Evolutionary conservation across 1,140 invertebrate genomes (phyloP), one percentile per base, ranked within the genome.

Genomic region (Drosophila sp.): DNA sequence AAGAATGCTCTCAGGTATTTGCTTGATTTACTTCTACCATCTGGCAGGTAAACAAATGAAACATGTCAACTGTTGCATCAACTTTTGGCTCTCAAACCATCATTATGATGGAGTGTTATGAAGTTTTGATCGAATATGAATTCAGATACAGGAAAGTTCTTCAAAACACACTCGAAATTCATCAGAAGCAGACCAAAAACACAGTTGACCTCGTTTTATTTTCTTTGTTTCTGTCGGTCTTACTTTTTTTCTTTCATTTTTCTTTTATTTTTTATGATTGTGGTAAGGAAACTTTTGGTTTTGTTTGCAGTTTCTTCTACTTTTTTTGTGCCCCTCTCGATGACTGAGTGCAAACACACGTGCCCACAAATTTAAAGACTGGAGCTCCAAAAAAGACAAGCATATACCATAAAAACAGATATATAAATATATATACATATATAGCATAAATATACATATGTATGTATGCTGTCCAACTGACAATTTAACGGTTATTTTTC

Each of bases 401-500:
- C 27, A 41, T 7, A 21, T 65, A 40, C 14, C n/a, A 21, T 21
- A 21, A 2, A 21, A 21, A 21, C 21, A 21, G 4, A 38, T 27
- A 53, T 38, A 45, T 29, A 27, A 46, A 43, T 43, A 45, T 13
- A 71, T 46, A 25, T 34, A 8, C 41, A 25, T 25, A 46, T 45
- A 29, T 38, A 7, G 5, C 14, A 48, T 27, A 69, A 8, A 63
- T 25, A 40, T 11, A 45, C 53, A 54, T 32, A 53, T 40, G 54
- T 27, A 18, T 51, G 34, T 32, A 36, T 53, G 25, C 46, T 58
- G 64, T 27, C 43, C 54, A 50, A 59, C 61, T 75, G 80, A 66
- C 69, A 80, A 66, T 43, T 67, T 84, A 84, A 84, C 81, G 81
- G 80, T 80, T 62, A 56, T 78, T 80, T 70, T 62, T n/a, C 7